Percentiles rank a stretch among this genome's conserved stretches.
These are phyloP conservation scores for Megaustenia siamemsis DNA, from an alignment of 2,888 invertebrate species.

Conservation along the genomic window DNA sequence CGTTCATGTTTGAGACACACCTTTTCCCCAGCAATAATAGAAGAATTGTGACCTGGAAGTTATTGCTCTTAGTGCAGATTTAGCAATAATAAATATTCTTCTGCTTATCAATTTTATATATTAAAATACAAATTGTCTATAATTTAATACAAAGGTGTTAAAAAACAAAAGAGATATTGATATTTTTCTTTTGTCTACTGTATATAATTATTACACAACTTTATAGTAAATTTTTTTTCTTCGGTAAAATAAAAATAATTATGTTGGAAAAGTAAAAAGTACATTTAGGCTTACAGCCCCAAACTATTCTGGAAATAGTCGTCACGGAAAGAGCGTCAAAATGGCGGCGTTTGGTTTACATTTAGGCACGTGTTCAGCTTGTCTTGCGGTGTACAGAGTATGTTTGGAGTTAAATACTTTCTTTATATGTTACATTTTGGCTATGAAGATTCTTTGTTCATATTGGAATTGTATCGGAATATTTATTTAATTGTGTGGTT, in stretches of 20 bases:
- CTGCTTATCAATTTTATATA: background rate
- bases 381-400: slow-evolving; percentile 85
- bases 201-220: no score
- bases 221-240: no score
- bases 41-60: slow-evolving; percentile 8
- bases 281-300: no score
- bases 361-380: slow-evolving; percentile 87
- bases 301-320: background rate
- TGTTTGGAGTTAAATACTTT: background rate
- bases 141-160: background rate
- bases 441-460: background rate
- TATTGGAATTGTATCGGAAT: no score
- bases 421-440: background rate
- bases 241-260: no score
- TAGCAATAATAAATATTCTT: background rate
- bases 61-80: background rate
- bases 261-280: no score
- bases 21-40: background rate
- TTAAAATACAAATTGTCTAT: background rate
- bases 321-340: slow-evolving; percentile 45
- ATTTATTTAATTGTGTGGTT: no score
- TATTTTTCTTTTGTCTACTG: background rate
- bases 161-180: background rate
- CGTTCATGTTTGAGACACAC: slow-evolving; percentile 5
- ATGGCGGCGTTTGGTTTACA: slow-evolving; percentile 88